Base-by-base conservation (phyloP, 2,888 invertebrate species). In the Machimus rusticus region DNA sequence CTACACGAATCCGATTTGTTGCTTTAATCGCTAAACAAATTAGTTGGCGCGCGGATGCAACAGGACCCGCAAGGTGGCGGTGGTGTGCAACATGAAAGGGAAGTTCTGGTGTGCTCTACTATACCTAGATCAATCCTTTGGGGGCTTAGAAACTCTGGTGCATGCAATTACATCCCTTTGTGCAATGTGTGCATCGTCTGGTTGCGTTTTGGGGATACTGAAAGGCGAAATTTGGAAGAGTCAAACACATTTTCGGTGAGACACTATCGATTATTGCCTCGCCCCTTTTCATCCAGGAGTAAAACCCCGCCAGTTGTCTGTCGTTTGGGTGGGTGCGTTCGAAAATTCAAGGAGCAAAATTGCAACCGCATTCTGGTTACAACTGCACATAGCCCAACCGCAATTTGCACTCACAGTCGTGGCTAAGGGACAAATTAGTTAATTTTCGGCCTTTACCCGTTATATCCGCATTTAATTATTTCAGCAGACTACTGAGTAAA, bases 401-500 rank as follows among this genome's bases (percentile, higher is more conserved):
- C 34, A 76, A 39, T 76, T 34, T 76, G 37, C 76, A 76, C n/a
- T 39, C 37, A 76, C 16, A 39, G 34, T 2, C 76, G 76, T 39
- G 81, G 23, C 81, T 16, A 19, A 16, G 16, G 46, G 55, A 55
- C 34, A 81, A 81, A 55, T 81, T 81, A 81, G 51, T 37, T 31
- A 81, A 81, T 81, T 51, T 81, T 55, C 46, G 16, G 28, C 81
- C 16, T 51, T 66, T 66, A 66, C 14, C 9, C 12, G 14, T 23
- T 66, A 66, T 55, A 51, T 55, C 81, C 55, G 55, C 46, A 81
- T 81, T 81, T 81, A 55, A 81, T 81, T 81, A 81, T 55, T 55
- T 81, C 28, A 81, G 16, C 81, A 81, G 81, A 81, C 55, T 81
- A 46, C 81, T 55, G 51, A 81, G 43, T 46, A 81, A 81, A 81